A percentile compares a stretch with the other conserved stretches of the same genome.
phyloP scores from a whole-genome alignment of 1,140 invertebrate genomes.

The Manduca sexta region DNA sequence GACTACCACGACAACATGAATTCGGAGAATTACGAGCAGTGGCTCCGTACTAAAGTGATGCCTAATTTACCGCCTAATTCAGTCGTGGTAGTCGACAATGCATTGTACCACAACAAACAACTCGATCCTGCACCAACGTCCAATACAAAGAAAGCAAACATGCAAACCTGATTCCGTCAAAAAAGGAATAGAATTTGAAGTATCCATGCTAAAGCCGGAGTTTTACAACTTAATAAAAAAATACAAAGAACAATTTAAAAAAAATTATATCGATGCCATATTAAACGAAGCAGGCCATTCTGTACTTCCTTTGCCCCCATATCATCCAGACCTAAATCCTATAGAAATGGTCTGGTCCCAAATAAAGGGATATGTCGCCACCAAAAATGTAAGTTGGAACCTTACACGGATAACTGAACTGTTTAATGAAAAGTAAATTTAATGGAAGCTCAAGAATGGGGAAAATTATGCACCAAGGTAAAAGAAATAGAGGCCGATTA shows the following conservation, averaged over 20 bases:
- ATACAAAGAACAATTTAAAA: constrained; percentile 2
- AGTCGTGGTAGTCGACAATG: constrained; percentile 1
- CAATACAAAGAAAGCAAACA: constrained; percentile 4
- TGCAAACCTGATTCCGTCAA: constrained; percentile 3
- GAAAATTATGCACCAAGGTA: constrained; percentile 1
- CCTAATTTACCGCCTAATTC: background rate
- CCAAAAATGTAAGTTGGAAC: constrained; percentile 9
- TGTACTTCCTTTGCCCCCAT: constrained; percentile 4
- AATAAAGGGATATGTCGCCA: constrained; percentile 7
- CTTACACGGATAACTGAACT: background rate
- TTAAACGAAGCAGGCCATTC: constrained; percentile 1
- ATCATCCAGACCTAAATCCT: constrained; percentile 4
- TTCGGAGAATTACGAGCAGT: background rate
- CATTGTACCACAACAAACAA: constrained; percentile 4
- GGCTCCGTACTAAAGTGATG: background rate
- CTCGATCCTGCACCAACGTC: constrained; percentile 1
- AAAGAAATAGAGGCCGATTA: background rate
- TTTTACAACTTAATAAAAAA: constrained; percentile 3
- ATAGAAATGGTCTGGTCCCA: constrained; percentile 3
- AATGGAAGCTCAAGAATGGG: constrained; percentile 3
- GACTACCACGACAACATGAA: background rate
- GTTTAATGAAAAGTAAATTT: constrained; percentile 5
- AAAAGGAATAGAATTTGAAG: constrained; percentile 5
- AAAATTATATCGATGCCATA: constrained; percentile 6
- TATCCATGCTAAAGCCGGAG: background rate